These are phyloP conservation scores for Drosophila kohkoa DNA, from an alignment of 1,140 invertebrate species.

Conservation along the genomic window DNA sequence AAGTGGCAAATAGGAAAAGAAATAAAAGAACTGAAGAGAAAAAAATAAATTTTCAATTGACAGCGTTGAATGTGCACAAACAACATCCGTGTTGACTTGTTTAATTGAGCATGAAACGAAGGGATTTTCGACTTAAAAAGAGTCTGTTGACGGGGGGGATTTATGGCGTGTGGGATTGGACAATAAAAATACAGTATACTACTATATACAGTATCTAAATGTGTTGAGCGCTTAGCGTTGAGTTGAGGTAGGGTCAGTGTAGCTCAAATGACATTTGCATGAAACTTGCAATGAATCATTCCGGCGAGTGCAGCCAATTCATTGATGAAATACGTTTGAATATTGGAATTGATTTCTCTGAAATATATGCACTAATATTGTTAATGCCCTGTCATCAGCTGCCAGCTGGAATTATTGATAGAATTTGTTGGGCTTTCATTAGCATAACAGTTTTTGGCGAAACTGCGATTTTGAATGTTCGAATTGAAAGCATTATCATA, in stretches of 20 bases:
- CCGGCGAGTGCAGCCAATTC: not conserved
- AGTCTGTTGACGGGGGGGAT: not conserved
- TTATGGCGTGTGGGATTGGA: slow-evolving; percentile 13
- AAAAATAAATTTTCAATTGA: slow-evolving; percentile 40
- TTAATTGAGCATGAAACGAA: slow-evolving; percentile 51
- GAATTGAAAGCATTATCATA: no score
- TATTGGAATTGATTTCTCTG: not conserved
- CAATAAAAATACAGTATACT: slow-evolving; percentile 7
- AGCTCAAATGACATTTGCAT: not conserved
- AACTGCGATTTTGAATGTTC: no score
- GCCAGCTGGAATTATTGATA: not conserved
- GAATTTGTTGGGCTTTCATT: not conserved
- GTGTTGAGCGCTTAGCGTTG: not conserved
- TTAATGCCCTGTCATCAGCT: not conserved
- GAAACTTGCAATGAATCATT: slow-evolving; percentile 18
- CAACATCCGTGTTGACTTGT: slow-evolving; percentile 58
- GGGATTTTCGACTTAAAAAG: slow-evolving; percentile 30
- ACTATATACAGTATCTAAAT: not conserved
- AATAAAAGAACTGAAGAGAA: slow-evolving; percentile 5
- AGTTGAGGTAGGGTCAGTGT: slow-evolving; percentile 25
- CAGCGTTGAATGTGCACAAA: slow-evolving; percentile 38
- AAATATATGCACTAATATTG: not conserved
- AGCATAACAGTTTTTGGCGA: no score
- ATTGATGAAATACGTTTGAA: slow-evolving; percentile 1
- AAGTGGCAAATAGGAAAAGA: slow-evolving; percentile 46